These are phyloP conservation scores for Hesperia comma DNA, from an alignment of 2,888 invertebrate genomes.

Conservation along the genomic window DNA sequence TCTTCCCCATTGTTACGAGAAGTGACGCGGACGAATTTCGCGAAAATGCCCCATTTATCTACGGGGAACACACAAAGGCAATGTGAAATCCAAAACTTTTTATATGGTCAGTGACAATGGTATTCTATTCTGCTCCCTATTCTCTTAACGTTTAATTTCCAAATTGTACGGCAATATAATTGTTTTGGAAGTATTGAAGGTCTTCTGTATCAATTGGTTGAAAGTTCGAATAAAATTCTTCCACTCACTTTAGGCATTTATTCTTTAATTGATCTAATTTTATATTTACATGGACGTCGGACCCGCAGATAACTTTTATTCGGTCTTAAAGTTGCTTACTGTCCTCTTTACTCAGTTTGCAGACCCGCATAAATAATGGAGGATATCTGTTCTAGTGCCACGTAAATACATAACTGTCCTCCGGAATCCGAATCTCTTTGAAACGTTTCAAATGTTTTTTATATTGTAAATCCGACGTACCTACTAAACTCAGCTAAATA, in stretches of 20 bases:
- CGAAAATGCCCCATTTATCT: slow-evolving; percentile 82
- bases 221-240: slow-evolving; percentile 13
- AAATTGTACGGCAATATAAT: slow-evolving; percentile 60
- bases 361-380: slow-evolving; percentile 76
- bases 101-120: slow-evolving; percentile 81
- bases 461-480: slow-evolving; percentile 25
- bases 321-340: slow-evolving; percentile 62
- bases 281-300: slow-evolving; percentile 69
- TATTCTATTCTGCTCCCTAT: slow-evolving; percentile 65
- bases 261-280: slow-evolving; percentile 32
- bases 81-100: slow-evolving; percentile 81
- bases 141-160: slow-evolving; percentile 76
- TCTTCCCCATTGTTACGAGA: slow-evolving; percentile 79
- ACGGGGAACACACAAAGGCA: slow-evolving; percentile 77
- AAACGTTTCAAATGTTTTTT: slow-evolving; percentile 56
- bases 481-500: slow-evolving; percentile 52
- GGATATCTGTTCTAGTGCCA: slow-evolving; percentile 56
- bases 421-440: slow-evolving; percentile 48
- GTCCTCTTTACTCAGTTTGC: slow-evolving; percentile 73
- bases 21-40: slow-evolving; percentile 82
- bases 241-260: slow-evolving; percentile 15
- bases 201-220: slow-evolving; percentile 18
- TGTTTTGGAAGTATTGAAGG: slow-evolving; percentile 51
- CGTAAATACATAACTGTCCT: slow-evolving; percentile 57
- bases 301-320: slow-evolving; percentile 76